Evolutionary conservation across 2,113 vertebrate genomes (phyloP).

Genomic region (Odontesthes bonariensis): DNA sequence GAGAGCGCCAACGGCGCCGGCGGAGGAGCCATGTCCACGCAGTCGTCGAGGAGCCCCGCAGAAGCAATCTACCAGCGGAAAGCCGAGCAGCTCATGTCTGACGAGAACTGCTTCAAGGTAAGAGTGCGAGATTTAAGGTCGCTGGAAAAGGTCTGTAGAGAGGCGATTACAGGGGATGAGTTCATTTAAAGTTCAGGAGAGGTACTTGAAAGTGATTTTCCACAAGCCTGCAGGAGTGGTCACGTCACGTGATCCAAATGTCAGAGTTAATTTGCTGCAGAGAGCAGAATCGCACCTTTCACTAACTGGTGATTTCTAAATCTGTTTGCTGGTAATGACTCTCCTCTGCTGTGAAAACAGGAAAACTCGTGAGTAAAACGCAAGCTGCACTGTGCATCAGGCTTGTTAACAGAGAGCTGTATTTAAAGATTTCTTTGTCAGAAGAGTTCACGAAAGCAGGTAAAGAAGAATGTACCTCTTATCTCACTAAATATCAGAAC

Average conservation of each 20-base stretch:
- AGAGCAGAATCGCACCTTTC: background rate
- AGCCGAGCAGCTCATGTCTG: constrained; percentile 95
- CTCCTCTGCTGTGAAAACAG: no score
- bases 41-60: constrained; percentile 81
- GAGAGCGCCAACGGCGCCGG: constrained; percentile 88
- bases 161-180: background rate
- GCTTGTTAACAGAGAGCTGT: no score
- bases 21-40: constrained; percentile 86
- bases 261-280: constrained; percentile 6
- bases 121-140: background rate
- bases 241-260: background rate
- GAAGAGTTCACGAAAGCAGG: no score
- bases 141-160: background rate
- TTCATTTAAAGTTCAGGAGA: constrained; percentile 15
- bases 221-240: constrained; percentile 10
- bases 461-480: no score
- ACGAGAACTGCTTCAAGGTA: constrained; percentile 99
- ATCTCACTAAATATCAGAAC: no score
- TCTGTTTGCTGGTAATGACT: no score
- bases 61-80: constrained; percentile 91
- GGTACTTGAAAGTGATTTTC: constrained; percentile 9
- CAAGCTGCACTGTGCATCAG: no score
- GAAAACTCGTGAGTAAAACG: no score
- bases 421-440: no score
- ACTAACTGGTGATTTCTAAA: no score